Base-by-base conservation (phyloP, 2,888 invertebrate genomes). In the Scaptomyza tumidula region DNA sequence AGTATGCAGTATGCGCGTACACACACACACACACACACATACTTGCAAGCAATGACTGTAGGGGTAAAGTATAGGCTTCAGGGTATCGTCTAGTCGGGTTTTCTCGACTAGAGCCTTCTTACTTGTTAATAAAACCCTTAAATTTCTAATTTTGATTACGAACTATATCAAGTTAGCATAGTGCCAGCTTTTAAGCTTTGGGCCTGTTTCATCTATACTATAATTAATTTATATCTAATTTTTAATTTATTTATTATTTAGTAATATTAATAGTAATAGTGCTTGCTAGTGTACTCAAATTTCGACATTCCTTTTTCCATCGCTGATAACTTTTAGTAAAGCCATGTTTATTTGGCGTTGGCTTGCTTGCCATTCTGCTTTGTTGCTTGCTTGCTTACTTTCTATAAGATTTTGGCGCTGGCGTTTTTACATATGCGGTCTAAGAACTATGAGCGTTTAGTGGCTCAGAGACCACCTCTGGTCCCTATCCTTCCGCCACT, bases 391-490 rank as follows among this genome's bases (percentile, higher is more conserved):
- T 24, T 24, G 63, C 67, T 59, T 59, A 69, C 52, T 71, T 77
- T 83, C 80, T 82, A 68, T 80, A 69, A 65, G 77, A 78, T 81
- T 84, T 58, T 86, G 19, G 81, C 71, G 63, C n/a, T 50, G 71
- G 66, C 83, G 74, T 71, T 83, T 13, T 41, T 41, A 41, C 80
- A 66, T 73, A 66, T 59, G 75, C 75, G 78, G 53, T 80, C 68
- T 43, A 84, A 87, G 82, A 82, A 82, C 87, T 82, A 87, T 82
- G 82, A 81, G 81, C 71, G 71, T 56, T 64, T 64, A 50, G 75
- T 61, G 87, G 80, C 59, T 56, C 35, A 35, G 50, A 50, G 13
- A 49, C 9, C 41, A 10, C 10, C 39, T 13, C 19, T 27, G n/a
- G 9, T 5, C 33, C n/a, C 19, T 13, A 9, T 27, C 33, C 9